phyloP scores from a whole-genome alignment of 2,113 vertebrate species.

The Amphiprion ocellaris region DNA sequence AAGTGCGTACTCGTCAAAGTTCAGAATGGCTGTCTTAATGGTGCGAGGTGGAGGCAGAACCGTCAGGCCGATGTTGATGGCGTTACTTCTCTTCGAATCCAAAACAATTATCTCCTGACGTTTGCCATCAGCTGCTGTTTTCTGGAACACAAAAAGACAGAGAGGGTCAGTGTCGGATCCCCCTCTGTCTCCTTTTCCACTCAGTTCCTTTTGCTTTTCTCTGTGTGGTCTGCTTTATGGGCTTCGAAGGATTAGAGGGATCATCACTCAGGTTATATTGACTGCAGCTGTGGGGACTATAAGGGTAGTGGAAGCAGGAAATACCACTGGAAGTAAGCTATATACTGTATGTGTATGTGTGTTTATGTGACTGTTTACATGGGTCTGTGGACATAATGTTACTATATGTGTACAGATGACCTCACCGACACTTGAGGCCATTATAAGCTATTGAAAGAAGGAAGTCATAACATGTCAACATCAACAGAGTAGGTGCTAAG shows the following conservation, averaged over 20 bases:
- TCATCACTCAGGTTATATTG: slow-evolving; percentile 33
- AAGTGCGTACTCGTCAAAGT: slow-evolving; percentile 98
- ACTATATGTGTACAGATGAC: slow-evolving; percentile 32
- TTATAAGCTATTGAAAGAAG: slow-evolving; percentile 20
- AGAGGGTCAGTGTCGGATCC: slow-evolving; percentile 26
- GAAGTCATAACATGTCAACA: slow-evolving; percentile 29
- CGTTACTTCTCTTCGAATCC: slow-evolving; percentile 97
- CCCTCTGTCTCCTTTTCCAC: neutral
- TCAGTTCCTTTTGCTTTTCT: neutral
- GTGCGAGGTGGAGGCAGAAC: slow-evolving; percentile 96
- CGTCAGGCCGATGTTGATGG: slow-evolving; percentile 98
- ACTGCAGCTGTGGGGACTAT: slow-evolving; percentile 37
- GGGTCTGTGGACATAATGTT: neutral
- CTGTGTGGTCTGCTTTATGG: slow-evolving; percentile 50
- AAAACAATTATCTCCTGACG: slow-evolving; percentile 95
- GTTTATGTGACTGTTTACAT: neutral
- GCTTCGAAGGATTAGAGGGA: slow-evolving; percentile 44
- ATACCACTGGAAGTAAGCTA: neutral
- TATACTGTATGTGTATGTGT: neutral
- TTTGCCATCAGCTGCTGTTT: slow-evolving; percentile 95
- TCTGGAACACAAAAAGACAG: slow-evolving; percentile 80
- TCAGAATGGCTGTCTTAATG: slow-evolving; percentile 97
- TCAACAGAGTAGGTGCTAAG: slow-evolving; percentile 47
- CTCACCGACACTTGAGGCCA: slow-evolving; percentile 18
- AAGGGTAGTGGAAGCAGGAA: slow-evolving; percentile 32